Evolutionary conservation across 2,113 vertebrate genomes (phyloP).

Genomic region (Gallinago undulata): DNA sequence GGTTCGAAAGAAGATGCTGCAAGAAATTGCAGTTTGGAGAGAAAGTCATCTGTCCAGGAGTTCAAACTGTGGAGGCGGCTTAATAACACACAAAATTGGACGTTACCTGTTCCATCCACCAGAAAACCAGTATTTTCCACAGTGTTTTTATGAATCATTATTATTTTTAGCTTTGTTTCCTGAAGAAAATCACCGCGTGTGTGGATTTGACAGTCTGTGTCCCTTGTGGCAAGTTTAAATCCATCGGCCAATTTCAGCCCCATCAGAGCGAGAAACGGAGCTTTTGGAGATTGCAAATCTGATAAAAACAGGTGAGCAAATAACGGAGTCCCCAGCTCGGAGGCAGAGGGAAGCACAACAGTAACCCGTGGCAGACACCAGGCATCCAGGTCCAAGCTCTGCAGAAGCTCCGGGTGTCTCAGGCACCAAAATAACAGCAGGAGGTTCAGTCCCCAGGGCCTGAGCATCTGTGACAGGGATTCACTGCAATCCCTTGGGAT

Average conservation of each 20-base stretch:
- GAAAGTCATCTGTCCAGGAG: not conserved
- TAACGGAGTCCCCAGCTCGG: not conserved
- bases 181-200: not conserved
- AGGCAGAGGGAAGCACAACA: not conserved
- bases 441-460: not conserved
- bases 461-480: not conserved
- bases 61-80: not conserved
- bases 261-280: not conserved
- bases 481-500: not conserved
- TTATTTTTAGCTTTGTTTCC: conserved; percentile 44
- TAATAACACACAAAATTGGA: not conserved
- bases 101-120: conserved; percentile 7
- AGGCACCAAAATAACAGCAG: not conserved
- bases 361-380: not conserved
- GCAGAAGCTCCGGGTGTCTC: not conserved
- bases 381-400: not conserved
- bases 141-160: not conserved
- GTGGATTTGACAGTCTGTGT: not conserved
- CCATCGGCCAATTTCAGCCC: not conserved
- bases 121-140: not conserved
- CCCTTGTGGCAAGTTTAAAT: not conserved
- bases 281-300: not conserved
- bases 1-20: not conserved
- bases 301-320: not conserved
- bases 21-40: not conserved